phyloP scores from a whole-genome alignment of 2,888 invertebrate genomes.

The Ischnura elegans region DNA sequence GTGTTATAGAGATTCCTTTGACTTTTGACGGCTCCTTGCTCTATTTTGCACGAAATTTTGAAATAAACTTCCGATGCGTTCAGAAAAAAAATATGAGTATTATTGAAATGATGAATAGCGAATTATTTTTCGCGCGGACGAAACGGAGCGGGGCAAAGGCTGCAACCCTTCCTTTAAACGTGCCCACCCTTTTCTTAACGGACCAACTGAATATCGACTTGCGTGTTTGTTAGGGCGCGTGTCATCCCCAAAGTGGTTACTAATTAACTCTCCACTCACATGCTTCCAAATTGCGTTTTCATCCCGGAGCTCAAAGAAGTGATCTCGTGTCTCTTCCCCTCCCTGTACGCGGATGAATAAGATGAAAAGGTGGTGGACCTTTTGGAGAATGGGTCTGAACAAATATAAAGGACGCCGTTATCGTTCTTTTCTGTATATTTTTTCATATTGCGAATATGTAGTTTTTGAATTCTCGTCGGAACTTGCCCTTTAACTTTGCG shows the following conservation, averaged over 20 bases:
- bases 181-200: neutral
- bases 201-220: neutral
- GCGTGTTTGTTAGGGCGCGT: neutral
- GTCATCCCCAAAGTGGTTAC: slow-evolving; percentile 21
- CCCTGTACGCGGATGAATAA: neutral
- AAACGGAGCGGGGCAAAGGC: neutral
- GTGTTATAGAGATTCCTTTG: too few species aligned
- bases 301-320: neutral
- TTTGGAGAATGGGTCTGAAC: neutral
- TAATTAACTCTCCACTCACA: slow-evolving; percentile 27
- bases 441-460: neutral
- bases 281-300: neutral
- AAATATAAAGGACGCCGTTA: neutral
- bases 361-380: neutral
- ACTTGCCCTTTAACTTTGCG: neutral
- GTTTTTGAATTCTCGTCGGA: too few species aligned
- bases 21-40: too few species aligned
- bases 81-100: neutral
- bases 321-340: neutral
- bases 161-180: too few species aligned
- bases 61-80: too few species aligned
- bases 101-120: neutral
- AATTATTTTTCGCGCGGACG: neutral
- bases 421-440: neutral
- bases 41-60: too few species aligned